Base-by-base conservation (phyloP, 2,888 invertebrate genomes). In the Agrotis exclamationis region DNA sequence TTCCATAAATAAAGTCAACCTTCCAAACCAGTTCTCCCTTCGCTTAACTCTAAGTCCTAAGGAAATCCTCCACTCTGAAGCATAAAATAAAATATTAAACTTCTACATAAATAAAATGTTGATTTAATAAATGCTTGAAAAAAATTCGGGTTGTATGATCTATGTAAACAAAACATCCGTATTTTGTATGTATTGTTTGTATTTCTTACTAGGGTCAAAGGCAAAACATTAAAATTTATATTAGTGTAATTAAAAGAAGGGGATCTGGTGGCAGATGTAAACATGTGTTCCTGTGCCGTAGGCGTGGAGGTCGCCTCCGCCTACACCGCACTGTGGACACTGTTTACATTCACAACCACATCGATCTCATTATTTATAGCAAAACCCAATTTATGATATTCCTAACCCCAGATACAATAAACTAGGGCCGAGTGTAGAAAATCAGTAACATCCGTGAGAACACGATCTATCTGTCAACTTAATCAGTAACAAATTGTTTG, bases 261-360 rank as follows among this genome's bases (percentile, higher is more conserved):
- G 88, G 85, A 88, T 91, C 88, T 87, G 87, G 85, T 90, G 83
- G 88, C 86, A 88, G 86, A 91, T 87, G 88, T 92, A 93, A 94
- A 94, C 95, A 95, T 93, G 89, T 95, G 94, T 94, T 93, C 91
- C 91, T 89, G 89, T 85, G 81, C 68, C 81, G 93, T 93, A 91
- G 94, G 93, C 92, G 92, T 89, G 88, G 91, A 95, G 94, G 94
- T 89, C 94, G 80, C 85, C 90, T 86, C 90, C 94, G 88, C 91
- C 91, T 88, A 90, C 93, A 87, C 87, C 83, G 65, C 65, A 71
- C 51, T 80, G 83, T 82, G 84, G 82, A 87, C 84, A 80, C 85
- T 91, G 90, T 93, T 93, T 92, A 93, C 88, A 88, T 89, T 89
- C 84, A 87, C 83, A 89, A 88, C 89, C 87, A 88, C 86, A 88